These are phyloP conservation scores for Brachionus paranguensis DNA, from an alignment of 1,140 invertebrate genomes.

Conservation along the genomic window DNA sequence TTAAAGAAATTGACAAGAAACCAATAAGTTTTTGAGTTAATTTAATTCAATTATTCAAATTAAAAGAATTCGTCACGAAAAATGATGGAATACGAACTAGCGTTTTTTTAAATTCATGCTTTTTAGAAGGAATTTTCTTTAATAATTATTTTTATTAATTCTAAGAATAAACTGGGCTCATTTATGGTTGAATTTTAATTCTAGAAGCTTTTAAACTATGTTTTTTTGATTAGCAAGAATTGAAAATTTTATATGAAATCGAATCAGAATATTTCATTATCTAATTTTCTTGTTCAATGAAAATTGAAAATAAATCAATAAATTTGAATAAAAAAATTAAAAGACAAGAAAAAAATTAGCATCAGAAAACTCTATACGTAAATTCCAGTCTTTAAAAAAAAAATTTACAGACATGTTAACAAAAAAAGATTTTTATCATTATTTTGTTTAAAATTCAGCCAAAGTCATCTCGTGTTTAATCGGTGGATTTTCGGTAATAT, in stretches of 20 bases:
- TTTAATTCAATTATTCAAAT: neutral
- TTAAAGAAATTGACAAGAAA: neutral
- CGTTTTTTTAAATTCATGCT: neutral
- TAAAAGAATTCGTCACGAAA: neutral
- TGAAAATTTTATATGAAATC: neutral
- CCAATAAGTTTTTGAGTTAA: neutral
- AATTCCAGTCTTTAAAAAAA: neutral
- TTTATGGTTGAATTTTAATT: neutral
- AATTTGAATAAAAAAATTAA: neutral
- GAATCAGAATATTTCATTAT: neutral
- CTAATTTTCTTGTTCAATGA: neutral
- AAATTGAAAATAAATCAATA: slow-evolving; percentile 3
- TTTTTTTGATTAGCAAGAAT: neutral
- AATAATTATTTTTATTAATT: neutral
- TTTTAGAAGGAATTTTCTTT: neutral
- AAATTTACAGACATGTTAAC: neutral
- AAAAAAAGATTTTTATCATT: neutral
- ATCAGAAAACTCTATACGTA: neutral
- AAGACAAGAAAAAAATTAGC: neutral
- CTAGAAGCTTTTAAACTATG: neutral
- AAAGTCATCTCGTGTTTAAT: neutral
- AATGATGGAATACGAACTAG: neutral
- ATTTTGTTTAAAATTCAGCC: neutral
- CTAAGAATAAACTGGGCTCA: neutral
- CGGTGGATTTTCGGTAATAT: neutral